Evolutionary conservation across 2,797 vertebrate genomes (phyloP).

Genomic region (Gymnothorax javanicus): DNA sequence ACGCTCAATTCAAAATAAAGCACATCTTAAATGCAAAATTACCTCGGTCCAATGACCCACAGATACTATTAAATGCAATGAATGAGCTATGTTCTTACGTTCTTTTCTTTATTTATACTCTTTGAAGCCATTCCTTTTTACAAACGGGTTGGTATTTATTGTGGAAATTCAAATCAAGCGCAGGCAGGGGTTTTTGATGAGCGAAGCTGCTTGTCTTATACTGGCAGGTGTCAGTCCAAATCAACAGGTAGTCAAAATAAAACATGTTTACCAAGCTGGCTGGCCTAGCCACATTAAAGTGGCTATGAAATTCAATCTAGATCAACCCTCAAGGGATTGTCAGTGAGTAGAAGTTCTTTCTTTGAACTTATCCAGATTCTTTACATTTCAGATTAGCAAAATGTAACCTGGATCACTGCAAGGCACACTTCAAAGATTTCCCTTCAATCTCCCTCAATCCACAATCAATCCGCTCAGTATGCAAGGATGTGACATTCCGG

Average conservation of each 20-base stretch:
- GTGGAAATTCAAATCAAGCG: not conserved
- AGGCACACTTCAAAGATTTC: constrained; percentile 64
- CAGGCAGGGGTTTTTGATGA: not conserved
- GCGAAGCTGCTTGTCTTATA: not conserved
- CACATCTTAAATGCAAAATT: not conserved
- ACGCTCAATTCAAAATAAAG: not conserved
- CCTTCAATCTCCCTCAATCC: constrained; percentile 57
- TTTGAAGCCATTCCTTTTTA: not conserved
- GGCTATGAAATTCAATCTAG: not conserved
- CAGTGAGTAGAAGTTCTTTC: constrained; percentile 23
- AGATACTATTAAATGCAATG: not conserved
- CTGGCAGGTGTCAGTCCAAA: not conserved
- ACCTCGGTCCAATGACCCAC: not conserved
- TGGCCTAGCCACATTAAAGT: not conserved
- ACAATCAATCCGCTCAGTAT: constrained; percentile 72
- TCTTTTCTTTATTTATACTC: not conserved
- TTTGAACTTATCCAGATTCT: constrained; percentile 51
- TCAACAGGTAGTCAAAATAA: not conserved
- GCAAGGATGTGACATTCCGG: constrained; percentile 60
- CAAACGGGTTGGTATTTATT: not conserved
- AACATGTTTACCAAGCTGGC: not conserved
- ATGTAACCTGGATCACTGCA: constrained; percentile 59
- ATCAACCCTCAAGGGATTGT: constrained; percentile 2
- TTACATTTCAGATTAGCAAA: constrained; percentile 49
- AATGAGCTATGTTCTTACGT: not conserved